phyloP scores from a whole-genome alignment of 2,888 invertebrate genomes.

The Cephus pulcher region DNA sequence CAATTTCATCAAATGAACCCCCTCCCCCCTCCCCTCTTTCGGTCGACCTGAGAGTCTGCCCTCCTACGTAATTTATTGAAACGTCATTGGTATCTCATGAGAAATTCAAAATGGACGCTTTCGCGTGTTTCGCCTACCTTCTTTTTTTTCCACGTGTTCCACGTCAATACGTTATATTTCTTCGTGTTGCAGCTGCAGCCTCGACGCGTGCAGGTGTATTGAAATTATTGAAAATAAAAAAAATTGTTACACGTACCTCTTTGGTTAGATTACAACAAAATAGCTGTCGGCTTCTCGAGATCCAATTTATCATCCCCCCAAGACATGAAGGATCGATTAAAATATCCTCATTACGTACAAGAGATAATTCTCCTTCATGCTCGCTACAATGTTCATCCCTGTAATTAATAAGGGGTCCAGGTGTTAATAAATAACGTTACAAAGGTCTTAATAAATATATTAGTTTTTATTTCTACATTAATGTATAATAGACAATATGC shows the following conservation, averaged over 20 bases:
- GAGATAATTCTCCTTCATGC: not conserved
- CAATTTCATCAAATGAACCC: not conserved
- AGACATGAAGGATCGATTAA: not conserved
- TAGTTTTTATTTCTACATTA: slow-evolving; percentile 57
- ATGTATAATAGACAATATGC: slow-evolving; percentile 55
- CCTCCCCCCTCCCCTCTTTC: not conserved
- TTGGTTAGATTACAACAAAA: not conserved
- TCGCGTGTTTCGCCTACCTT: not conserved
- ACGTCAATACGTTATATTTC: not conserved
- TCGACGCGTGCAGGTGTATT: not conserved
- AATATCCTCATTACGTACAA: not conserved
- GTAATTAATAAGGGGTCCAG: not conserved
- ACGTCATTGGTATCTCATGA: not conserved
- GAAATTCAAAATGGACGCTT: not conserved
- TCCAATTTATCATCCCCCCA: not conserved
- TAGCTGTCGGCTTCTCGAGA: not conserved
- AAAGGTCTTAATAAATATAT: slow-evolving; percentile 58
- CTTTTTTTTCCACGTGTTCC: not conserved
- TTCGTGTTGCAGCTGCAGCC: not conserved
- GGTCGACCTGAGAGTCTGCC: not conserved
- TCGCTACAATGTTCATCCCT: not conserved
- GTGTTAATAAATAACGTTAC: not conserved
- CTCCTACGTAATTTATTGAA: not conserved
- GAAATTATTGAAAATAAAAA: not conserved
- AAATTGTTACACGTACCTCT: not conserved